phyloP scores from a whole-genome alignment of 2,888 invertebrate species.

The Halictus quadricinctus region DNA sequence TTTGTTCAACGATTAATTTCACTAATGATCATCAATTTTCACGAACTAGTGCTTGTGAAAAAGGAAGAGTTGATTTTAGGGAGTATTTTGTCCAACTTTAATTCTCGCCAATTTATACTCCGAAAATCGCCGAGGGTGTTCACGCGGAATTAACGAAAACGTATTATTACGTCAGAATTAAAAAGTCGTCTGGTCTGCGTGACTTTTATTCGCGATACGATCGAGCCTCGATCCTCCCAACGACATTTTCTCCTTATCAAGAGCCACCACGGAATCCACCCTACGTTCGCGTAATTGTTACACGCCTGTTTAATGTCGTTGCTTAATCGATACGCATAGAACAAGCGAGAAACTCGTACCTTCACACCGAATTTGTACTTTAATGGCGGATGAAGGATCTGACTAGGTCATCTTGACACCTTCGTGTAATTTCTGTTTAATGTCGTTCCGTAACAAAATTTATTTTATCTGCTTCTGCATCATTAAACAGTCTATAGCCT shows the following conservation, averaged over 20 bases:
- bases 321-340: conserved; percentile 37
- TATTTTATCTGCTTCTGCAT: background rate
- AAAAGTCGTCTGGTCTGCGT: conserved; percentile 28
- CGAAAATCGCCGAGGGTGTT: background rate
- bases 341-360: conserved; percentile 8
- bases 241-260: conserved; percentile 38
- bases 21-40: background rate
- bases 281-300: conserved; percentile 39
- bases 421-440: background rate
- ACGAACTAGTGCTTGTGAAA: background rate
- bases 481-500: background rate
- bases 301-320: conserved; percentile 28
- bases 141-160: conserved; percentile 10
- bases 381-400: background rate
- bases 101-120: background rate
- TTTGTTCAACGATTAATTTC: background rate
- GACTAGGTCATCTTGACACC: conserved; percentile 10
- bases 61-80: background rate
- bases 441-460: background rate
- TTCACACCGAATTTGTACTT: background rate
- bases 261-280: conserved; percentile 29
- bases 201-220: conserved; percentile 42
- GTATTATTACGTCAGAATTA: conserved; percentile 36
- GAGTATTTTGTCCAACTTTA: background rate
- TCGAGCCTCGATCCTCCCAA: conserved; percentile 19